These are phyloP conservation scores for Galeopsomyia nigrocyanea DNA, from an alignment of 2,888 invertebrate species.

Conservation along the genomic window DNA sequence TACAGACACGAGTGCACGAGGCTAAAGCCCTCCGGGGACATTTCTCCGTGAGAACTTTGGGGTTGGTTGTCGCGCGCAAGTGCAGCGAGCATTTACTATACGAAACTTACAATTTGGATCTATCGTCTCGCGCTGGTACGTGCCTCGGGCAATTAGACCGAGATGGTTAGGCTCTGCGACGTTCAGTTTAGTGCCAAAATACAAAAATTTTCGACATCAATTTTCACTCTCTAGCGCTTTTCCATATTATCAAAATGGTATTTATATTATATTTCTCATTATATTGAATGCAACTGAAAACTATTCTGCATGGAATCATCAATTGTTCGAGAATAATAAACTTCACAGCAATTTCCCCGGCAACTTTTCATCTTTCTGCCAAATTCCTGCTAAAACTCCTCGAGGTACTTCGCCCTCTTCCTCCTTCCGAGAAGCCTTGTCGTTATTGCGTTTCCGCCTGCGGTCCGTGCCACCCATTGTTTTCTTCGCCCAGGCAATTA, in stretches of 20 bases:
- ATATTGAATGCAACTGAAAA: no score
- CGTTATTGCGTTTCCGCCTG: conserved; percentile 28
- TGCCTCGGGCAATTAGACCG: conserved; percentile 25
- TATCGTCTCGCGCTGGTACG: conserved; percentile 13
- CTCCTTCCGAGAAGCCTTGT: conserved; percentile 27
- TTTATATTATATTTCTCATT: no score
- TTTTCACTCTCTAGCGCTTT: not conserved
- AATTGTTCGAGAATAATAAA: no score
- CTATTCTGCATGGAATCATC: no score
- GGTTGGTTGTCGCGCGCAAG: conserved; percentile 7
- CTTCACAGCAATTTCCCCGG: no score
- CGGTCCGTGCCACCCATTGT: conserved; percentile 42
- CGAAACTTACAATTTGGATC: conserved; percentile 36
- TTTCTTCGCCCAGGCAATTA: conserved; percentile 48
- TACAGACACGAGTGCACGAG: conserved; percentile 51
- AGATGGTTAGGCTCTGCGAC: no score
- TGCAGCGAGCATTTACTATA: conserved; percentile 32
- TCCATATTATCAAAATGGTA: not conserved
- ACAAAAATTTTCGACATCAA: not conserved
- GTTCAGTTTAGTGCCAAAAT: not conserved
- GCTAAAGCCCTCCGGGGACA: conserved; percentile 53
- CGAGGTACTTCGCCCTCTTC: conserved; percentile 16
- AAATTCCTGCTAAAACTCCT: not conserved
- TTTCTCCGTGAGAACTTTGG: conserved; percentile 39
- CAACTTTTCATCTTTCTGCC: not conserved